A percentile compares a stretch with the other conserved stretches of the same genome.
phyloP scores from a whole-genome alignment of 2,888 invertebrate genomes.

The Acanthacorydalis orientalis region DNA sequence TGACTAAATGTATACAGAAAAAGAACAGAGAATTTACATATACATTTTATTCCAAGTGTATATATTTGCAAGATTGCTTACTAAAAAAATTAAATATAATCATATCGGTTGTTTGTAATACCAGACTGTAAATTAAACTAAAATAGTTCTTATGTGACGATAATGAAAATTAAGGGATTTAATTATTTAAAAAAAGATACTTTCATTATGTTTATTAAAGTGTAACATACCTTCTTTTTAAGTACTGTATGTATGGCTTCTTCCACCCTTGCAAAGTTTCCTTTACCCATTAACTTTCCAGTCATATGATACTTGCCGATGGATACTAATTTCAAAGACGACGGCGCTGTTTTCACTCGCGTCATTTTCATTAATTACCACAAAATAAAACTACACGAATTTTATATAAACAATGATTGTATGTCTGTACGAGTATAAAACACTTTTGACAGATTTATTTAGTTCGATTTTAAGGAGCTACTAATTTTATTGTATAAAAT shows the following conservation, averaged over 20 bases:
- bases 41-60: no score
- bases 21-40: no score
- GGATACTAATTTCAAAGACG: slow-evolving; percentile 28
- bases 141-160: no score
- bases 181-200: no score
- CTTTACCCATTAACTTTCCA: slow-evolving; percentile 52
- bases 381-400: not conserved
- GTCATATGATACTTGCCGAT: slow-evolving; percentile 58
- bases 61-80: no score
- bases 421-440: not conserved
- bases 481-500: not conserved
- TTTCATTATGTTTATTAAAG: not conserved
- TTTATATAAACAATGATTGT: not conserved
- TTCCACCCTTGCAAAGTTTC: slow-evolving; percentile 59
- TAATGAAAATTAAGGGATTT: no score
- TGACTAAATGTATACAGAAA: no score
- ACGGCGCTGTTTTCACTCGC: slow-evolving; percentile 12
- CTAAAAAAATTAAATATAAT: no score
- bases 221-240: slow-evolving; percentile 41
- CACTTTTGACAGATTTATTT: not conserved
- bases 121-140: no score
- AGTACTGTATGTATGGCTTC: slow-evolving; percentile 52
- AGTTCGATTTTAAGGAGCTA: not conserved
- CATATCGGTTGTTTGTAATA: no score
- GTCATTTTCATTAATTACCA: not conserved